phyloP scores from a whole-genome alignment of 2,888 invertebrate genomes.

The Hymenopus coronatus region DNA sequence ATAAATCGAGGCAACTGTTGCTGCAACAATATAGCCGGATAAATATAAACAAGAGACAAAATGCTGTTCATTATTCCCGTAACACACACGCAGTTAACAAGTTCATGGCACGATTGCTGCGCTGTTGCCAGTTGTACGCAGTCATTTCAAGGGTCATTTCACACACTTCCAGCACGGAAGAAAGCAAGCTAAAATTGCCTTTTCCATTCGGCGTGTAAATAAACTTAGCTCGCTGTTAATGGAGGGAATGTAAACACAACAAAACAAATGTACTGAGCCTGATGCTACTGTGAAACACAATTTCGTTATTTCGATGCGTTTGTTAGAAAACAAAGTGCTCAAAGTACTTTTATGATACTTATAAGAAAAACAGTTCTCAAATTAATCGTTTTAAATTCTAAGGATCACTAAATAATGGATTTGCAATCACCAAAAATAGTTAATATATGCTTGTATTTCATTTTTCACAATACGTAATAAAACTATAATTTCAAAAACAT shows the following conservation, averaged over 20 bases:
- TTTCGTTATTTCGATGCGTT: not conserved
- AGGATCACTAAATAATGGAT: too few relatives aligned
- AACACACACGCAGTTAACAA: not conserved
- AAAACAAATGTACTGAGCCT: too few relatives aligned
- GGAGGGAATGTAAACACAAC: not conserved
- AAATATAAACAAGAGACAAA: not conserved
- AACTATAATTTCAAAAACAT: too few relatives aligned
- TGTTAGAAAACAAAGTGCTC: too few relatives aligned
- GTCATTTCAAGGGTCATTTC: not conserved
- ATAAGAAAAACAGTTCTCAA: too few relatives aligned
- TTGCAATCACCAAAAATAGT: too few relatives aligned
- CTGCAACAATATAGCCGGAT: not conserved
- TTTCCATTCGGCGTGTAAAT: not conserved
- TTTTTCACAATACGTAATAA: too few relatives aligned
- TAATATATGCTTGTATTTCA: too few relatives aligned
- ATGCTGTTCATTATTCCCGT: not conserved
- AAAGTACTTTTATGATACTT: too few relatives aligned
- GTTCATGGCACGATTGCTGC: not conserved
- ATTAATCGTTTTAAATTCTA: too few relatives aligned
- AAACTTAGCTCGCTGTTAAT: not conserved
- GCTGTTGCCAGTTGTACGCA: not conserved
- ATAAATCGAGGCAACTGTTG: not conserved
- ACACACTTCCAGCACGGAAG: not conserved
- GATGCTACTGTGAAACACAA: not conserved
- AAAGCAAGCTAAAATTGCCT: not conserved